A percentile compares a stretch with the other conserved stretches of the same genome.
These are phyloP conservation scores for Cephalopholis sonnerati DNA, from an alignment of 2,113 vertebrate species.

Conservation along the genomic window DNA sequence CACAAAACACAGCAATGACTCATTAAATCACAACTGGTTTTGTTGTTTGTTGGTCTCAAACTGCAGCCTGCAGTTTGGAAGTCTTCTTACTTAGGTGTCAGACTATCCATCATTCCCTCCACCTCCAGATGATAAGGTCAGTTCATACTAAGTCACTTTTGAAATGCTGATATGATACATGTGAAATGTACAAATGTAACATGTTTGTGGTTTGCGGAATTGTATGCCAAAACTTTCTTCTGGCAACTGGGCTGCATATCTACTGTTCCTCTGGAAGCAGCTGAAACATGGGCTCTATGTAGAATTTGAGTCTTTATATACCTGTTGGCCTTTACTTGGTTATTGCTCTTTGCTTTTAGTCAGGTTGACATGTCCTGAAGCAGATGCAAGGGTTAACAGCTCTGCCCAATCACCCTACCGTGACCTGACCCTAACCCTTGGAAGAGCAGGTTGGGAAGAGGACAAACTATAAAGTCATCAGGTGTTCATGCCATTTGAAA, in stretches of 20 bases:
- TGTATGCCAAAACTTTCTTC: too few relatives aligned
- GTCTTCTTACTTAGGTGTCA: too few relatives aligned
- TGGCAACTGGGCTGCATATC: neutral
- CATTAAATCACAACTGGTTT: too few relatives aligned
- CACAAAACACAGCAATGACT: too few relatives aligned
- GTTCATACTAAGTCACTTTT: too few relatives aligned
- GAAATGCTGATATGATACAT: too few relatives aligned
- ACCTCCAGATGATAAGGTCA: too few relatives aligned
- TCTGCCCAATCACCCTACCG: neutral
- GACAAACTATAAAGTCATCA: slow-evolving; percentile 44
- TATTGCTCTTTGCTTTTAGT: slow-evolving; percentile 30
- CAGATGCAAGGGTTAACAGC: slow-evolving; percentile 20
- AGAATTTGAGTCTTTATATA: slow-evolving; percentile 11
- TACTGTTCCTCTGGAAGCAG: neutral
- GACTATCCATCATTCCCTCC: too few relatives aligned
- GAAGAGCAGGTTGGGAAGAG: slow-evolving; percentile 23
- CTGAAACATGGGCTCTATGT: neutral
- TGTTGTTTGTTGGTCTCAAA: too few relatives aligned
- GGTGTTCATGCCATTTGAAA: neutral
- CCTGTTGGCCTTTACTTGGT: slow-evolving; percentile 9
- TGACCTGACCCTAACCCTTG: slow-evolving; percentile 6
- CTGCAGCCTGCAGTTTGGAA: too few relatives aligned
- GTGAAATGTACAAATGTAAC: too few relatives aligned
- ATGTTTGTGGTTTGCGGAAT: too few relatives aligned
- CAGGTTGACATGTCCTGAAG: slow-evolving; percentile 13